A percentile compares a stretch with the other conserved stretches of the same genome.
These are phyloP conservation scores for Pelmatolapia mariae DNA, from an alignment of 2,113 vertebrate species.

Conservation along the genomic window DNA sequence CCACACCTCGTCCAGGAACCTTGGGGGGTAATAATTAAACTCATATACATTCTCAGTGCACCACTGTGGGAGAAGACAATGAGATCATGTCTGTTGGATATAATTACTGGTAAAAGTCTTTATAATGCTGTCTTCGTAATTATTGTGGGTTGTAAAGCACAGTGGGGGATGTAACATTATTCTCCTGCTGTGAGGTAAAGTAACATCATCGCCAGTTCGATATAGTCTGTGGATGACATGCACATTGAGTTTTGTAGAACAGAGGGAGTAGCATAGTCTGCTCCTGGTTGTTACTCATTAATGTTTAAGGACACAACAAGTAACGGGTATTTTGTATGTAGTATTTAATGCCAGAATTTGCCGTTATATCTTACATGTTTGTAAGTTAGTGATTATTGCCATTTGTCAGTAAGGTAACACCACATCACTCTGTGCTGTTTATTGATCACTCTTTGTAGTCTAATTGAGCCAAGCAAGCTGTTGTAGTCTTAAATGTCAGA, in stretches of 20 bases:
- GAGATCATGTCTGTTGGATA: slow-evolving; percentile 57
- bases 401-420: slow-evolving; percentile 1
- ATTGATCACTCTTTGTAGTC: neutral
- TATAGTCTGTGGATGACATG: neutral
- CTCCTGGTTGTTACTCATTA: neutral
- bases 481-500: slow-evolving; percentile 14
- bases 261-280: neutral
- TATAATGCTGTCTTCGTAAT: slow-evolving; percentile 34
- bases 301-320: neutral
- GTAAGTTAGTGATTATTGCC: neutral
- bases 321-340: neutral
- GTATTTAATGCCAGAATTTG: neutral
- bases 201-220: slow-evolving; percentile 21
- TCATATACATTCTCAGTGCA: neutral
- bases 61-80: slow-evolving; percentile 25
- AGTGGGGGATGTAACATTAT: slow-evolving; percentile 38
- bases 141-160: slow-evolving; percentile 25
- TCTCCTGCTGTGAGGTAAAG: slow-evolving; percentile 37
- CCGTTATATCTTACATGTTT: neutral
- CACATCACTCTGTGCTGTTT: neutral
- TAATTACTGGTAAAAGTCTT: slow-evolving; percentile 54
- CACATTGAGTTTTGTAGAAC: neutral
- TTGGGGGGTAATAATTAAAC: slow-evolving; percentile 5
- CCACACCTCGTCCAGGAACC: neutral
- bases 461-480: slow-evolving; percentile 7